Conservation (phyloP, 2,888 invertebrate species). For the Trilocha varians region DNA sequence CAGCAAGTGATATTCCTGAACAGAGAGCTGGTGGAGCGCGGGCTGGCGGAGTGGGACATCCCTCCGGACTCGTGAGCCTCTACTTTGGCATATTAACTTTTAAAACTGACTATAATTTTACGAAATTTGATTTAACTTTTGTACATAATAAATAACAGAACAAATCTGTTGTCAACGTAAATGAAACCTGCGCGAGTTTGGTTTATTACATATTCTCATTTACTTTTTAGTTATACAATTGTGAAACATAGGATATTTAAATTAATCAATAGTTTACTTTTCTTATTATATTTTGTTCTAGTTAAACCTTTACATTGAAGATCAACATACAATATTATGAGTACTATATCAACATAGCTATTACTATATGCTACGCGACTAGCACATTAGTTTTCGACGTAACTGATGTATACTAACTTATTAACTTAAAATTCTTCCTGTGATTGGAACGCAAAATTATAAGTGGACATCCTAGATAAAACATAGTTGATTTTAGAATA, state of each 20-base stretch:
- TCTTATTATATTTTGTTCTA: slow-evolving; percentile 12
- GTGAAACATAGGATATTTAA: slow-evolving; percentile 30
- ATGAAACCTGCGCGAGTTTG: slow-evolving; percentile 18
- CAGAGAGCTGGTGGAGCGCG: slow-evolving; percentile 87
- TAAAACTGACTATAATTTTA: slow-evolving; percentile 44
- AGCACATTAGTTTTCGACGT: neutral
- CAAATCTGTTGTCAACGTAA: slow-evolving; percentile 8
- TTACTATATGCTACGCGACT: neutral
- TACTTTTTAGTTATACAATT: slow-evolving; percentile 36
- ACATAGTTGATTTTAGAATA: neutral
- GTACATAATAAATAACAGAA: slow-evolving; percentile 27
- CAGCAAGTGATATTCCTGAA: slow-evolving; percentile 89
- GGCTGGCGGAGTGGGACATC: slow-evolving; percentile 83
- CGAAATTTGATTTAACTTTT: slow-evolving; percentile 52
- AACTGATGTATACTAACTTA: neutral
- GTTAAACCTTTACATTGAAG: slow-evolving; percentile 11
- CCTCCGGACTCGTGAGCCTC: slow-evolving; percentile 58
- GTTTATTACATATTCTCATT: slow-evolving; percentile 9
- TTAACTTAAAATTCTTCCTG: neutral
- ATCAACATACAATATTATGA: neutral
- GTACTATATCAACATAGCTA: too few species aligned
- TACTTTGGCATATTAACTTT: slow-evolving; percentile 11
- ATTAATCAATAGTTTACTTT: slow-evolving; percentile 8
- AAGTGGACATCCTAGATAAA: too few species aligned
- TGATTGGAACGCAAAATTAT: neutral